Percentiles rank a stretch among this genome's conserved stretches.
These are phyloP conservation scores for Myotis pilosus DNA, from an alignment of 2,797 vertebrate genomes.

Conservation along the genomic window DNA sequence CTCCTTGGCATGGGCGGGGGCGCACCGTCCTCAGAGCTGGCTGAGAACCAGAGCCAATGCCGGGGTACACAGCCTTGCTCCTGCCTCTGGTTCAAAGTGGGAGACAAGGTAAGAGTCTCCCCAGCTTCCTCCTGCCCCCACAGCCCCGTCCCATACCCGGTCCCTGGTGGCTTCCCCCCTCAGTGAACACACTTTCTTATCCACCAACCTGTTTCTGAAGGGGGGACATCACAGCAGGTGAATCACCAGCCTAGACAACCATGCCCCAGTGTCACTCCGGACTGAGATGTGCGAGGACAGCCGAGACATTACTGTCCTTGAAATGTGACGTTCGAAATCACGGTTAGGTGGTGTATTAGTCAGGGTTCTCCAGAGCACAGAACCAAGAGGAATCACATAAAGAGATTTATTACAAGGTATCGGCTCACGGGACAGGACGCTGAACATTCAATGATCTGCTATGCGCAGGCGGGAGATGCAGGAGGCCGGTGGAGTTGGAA, in stretches of 20 bases:
- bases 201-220: neutral
- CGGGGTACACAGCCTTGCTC: neutral
- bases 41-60: neutral
- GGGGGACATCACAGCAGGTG: neutral
- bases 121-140: too few species aligned
- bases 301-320: neutral
- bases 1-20: too few species aligned
- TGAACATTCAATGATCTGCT: neutral
- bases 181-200: neutral
- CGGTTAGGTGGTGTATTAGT: neutral
- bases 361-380: neutral
- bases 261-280: neutral
- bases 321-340: slow-evolving; percentile 33
- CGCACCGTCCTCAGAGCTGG: neutral
- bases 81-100: neutral
- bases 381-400: neutral
- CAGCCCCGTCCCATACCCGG: neutral
- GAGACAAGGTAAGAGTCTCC: neutral
- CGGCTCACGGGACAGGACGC: neutral
- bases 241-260: neutral
- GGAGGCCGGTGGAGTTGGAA: neutral
- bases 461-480: neutral
- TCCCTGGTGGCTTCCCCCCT: neutral
- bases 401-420: neutral
- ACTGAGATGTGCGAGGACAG: neutral